Conservation (phyloP, 2,113 vertebrate genomes). For the Pseudonaja textilis region DNA sequence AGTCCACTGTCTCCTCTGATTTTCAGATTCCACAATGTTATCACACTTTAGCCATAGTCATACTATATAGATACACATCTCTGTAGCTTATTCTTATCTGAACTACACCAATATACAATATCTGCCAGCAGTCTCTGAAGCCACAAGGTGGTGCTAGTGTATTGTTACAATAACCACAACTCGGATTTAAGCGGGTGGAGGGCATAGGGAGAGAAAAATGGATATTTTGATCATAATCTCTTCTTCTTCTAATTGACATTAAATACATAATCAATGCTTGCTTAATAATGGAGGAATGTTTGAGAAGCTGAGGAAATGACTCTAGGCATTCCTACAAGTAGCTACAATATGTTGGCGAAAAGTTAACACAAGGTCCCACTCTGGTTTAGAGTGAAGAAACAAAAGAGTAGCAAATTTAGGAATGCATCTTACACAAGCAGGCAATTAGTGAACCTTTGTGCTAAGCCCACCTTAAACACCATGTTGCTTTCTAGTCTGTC, state of each 20-base stretch:
- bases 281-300: neutral
- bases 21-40: neutral
- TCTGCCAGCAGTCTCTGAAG: neutral
- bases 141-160: neutral
- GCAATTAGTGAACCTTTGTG: neutral
- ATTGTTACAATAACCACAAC: neutral
- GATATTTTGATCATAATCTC: neutral
- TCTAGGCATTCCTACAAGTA: neutral
- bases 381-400: neutral
- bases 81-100: neutral
- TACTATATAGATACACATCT: neutral
- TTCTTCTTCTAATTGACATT: neutral
- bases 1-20: neutral
- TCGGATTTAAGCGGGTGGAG: neutral
- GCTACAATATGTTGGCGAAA: neutral
- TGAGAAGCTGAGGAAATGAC: neutral
- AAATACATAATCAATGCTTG: neutral
- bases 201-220: neutral
- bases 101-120: neutral
- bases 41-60: neutral
- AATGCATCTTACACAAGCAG: neutral
- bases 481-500: neutral
- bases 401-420: neutral
- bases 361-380: neutral
- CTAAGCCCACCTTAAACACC: neutral